phyloP scores from a whole-genome alignment of 1,140 invertebrate species.

The Mercenaria mercenaria region DNA sequence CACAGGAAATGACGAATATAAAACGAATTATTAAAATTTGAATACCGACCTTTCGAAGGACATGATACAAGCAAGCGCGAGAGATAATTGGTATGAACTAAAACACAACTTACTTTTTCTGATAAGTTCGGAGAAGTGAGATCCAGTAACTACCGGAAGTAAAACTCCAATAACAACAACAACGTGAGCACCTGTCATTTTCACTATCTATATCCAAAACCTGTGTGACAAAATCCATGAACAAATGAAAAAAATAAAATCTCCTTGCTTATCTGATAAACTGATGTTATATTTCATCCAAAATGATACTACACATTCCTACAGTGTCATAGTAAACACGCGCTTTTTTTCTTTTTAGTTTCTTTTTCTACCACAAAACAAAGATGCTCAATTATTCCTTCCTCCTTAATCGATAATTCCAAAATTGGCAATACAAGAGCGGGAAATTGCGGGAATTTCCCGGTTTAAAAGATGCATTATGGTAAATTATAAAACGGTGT shows the following conservation, averaged over 20 bases:
- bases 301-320: not conserved
- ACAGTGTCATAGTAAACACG: not conserved
- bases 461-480: not conserved
- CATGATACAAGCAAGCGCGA: no score
- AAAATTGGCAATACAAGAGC: not conserved
- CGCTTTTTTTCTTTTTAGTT: not conserved
- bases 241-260: no score
- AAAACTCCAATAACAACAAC: not conserved
- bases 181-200: not conserved
- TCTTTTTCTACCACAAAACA: not conserved
- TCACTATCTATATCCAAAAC: no score
- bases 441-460: not conserved
- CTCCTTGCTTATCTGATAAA: not conserved
- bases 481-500: not conserved
- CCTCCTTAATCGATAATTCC: not conserved
- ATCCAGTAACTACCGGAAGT: not conserved
- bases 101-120: not conserved
- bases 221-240: no score
- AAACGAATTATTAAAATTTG: no score
- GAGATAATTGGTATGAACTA: no score
- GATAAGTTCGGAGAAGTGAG: constrained; percentile 4
- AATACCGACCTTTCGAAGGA: no score
- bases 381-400: no score
- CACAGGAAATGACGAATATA: no score
- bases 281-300: not conserved